Base-by-base conservation (phyloP, 1,140 invertebrate species). In the Drosophila teissieri region DNA sequence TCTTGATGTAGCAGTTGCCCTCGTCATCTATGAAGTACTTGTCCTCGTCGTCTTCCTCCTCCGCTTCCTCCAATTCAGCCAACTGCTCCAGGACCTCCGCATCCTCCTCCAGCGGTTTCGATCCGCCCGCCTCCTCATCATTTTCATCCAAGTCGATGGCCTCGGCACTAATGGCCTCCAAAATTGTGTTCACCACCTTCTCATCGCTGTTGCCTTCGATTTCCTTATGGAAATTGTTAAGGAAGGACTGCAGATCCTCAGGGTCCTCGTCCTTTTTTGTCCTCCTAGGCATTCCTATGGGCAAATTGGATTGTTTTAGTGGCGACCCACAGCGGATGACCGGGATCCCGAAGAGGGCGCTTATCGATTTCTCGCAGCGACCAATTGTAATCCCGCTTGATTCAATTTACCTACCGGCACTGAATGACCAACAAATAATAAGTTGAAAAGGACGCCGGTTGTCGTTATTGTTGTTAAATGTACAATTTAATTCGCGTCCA, bases 141-240 rank as follows among this genome's bases (percentile, higher is more conserved):
- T 73, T 54, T 6, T 48, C 52, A 8, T 46, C 42, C 11, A 27
- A n/a, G n/a, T 67, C 56, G 10, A 34, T 37, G 7, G 37, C 58
- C 8, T 62, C 58, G 3, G 46, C 44, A 4, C 61, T 24, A 8
- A 45, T 63, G 17, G 36, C 62, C 44, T 49, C 73, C 63, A 68
- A 36, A 40, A 74, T 73, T 17, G 46, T 74, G 62, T 67, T 34
- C 42, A 65, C 67, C 4, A 73, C 67, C 42, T 73, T 76, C 19
- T 80, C 78, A 11, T 55, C 46, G 54, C 45, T 57, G 56, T 73
- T 65, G 44, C 94, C 94, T 70, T 95, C 95, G 52, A 97, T 97
- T 92, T 97, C 96, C 85, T 97, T 97, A 81, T 97, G 96, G 86
- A 97, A 97, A 4, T 96, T 96, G 56, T 95, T 96, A 44, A 97